These are phyloP conservation scores for Aldrovandia affinis DNA, from an alignment of 2,797 vertebrate species.

Conservation along the genomic window DNA sequence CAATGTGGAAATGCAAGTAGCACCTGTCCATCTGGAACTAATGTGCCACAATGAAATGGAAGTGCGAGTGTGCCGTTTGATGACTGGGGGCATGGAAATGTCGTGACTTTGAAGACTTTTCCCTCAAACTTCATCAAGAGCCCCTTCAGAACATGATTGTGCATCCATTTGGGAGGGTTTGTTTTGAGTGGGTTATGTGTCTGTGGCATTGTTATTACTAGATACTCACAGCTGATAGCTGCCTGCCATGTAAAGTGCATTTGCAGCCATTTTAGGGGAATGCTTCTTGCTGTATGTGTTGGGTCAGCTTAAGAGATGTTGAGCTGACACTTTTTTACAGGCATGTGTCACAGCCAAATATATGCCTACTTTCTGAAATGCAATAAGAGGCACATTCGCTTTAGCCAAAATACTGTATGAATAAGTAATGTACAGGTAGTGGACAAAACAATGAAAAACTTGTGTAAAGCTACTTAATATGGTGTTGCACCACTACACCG, in stretches of 20 bases:
- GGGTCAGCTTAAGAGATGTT: not conserved
- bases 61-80: not conserved
- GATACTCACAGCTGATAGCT: not conserved
- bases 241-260: not conserved
- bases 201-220: not conserved
- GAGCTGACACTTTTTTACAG: not conserved
- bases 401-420: not conserved
- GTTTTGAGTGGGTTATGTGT: not conserved
- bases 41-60: not conserved
- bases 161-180: not conserved
- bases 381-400: not conserved
- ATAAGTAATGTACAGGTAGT: no score
- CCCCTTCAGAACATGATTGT: not conserved
- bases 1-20: not conserved
- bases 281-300: not conserved
- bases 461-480: no score
- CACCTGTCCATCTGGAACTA: constrained; percentile 6
- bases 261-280: not conserved
- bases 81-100: not conserved
- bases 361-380: not conserved
- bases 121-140: not conserved
- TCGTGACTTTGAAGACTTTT: not conserved
- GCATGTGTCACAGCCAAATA: not conserved
- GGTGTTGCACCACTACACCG: no score
- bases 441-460: no score